Evolutionary conservation across 2,113 vertebrate species (phyloP).

Genomic region (Lonchura striata): DNA sequence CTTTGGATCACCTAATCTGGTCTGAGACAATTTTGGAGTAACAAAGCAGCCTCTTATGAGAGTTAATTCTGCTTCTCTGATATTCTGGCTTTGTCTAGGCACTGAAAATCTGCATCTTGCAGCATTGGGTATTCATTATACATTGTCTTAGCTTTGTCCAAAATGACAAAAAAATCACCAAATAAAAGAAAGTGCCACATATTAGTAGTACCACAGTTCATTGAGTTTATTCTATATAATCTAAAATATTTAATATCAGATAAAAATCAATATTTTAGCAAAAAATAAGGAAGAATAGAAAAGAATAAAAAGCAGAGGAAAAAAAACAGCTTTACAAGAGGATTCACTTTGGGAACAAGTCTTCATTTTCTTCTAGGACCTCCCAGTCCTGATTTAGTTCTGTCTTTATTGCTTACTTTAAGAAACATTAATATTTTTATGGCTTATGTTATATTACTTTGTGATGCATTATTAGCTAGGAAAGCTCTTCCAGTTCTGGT

Average conservation of each 20-base stretch:
- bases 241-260: background rate
- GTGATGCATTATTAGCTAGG: background rate
- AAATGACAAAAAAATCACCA: background rate
- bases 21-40: background rate
- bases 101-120: background rate
- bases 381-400: background rate
- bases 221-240: background rate
- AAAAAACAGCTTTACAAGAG: accelerated
- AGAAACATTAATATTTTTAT: background rate
- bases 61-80: background rate
- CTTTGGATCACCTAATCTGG: background rate
- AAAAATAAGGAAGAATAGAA: accelerated
- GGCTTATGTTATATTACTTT: background rate
- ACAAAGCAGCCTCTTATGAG: background rate
- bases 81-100: background rate
- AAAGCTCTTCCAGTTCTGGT: background rate
- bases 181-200: background rate
- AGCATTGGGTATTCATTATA: background rate
- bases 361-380: background rate
- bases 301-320: background rate
- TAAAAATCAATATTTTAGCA: background rate
- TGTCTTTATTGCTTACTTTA: background rate
- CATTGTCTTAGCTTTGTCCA: background rate
- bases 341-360: background rate
- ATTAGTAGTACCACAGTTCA: background rate